Base-by-base conservation (phyloP, 2,888 invertebrate species). In the Rhagonycha fulva region DNA sequence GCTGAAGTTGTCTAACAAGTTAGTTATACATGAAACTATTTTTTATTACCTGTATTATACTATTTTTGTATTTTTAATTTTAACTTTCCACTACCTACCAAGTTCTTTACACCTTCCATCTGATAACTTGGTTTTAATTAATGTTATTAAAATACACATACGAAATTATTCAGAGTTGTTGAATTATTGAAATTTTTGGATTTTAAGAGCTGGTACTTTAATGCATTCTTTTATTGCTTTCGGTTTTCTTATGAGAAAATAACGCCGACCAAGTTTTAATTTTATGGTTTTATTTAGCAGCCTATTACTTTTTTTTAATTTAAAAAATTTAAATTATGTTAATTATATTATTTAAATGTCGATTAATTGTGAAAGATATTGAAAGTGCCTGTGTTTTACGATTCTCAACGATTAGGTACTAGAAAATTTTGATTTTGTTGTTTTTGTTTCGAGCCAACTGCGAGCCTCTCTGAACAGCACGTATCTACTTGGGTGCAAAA, bases 1-100 rank as follows among this genome's bases (percentile, higher is more conserved):
- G 63, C 26, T 66, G 26, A 66, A 66, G 63, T 66, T 26, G 63
- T 66, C 63, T 66, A 66, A 66, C 63, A n/a, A 66, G 63, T 66
- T 66, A 23, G 47, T 66, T 12, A 66, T 66, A 66, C 23, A 66
- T 66, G 63, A 26, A 66, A 24, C 63, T 66, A 66, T 66, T 66
- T 66, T 66, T 66, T 66, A 66, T 66, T 66, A n/a, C 63, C 24
- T 10, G n/a, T 47, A 47, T 47, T 47, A 47, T 47, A 47, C 47
- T 47, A 47, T 47, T 47, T 47, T 47, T 47, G n/a, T n/a, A 47
- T 47, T 47, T 47, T n/a, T n/a, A 47, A 47, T 47, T 47, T 47
- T 7, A 47, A 47, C n/a, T 47, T 47, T 47, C n/a, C n/a, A 47
- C 47, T 47, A 47, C 47, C 47, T 47, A 47, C 47, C 47, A 47